These are phyloP conservation scores for Drosophila nr. medialis DNA, from an alignment of 2,888 invertebrate genomes.

Conservation along the genomic window DNA sequence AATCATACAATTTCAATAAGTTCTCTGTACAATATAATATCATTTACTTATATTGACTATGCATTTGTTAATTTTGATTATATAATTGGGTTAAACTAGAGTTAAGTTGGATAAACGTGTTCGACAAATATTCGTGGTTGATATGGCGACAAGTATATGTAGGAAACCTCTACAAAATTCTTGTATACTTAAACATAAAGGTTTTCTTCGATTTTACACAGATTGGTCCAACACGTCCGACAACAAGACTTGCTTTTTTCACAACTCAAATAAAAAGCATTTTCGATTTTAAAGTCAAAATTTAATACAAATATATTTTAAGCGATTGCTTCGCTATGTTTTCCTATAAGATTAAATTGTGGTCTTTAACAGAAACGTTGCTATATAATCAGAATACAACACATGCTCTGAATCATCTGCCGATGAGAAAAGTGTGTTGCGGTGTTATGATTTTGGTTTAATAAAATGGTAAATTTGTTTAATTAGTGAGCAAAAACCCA, in stretches of 20 bases:
- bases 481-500: conserved; percentile 50
- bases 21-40: conserved; percentile 70
- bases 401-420: conserved; percentile 48
- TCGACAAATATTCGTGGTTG: conserved; percentile 66
- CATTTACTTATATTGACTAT: conserved; percentile 73
- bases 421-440: conserved; percentile 72
- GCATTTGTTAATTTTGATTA: conserved; percentile 59
- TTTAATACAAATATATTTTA: conserved; percentile 44
- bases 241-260: conserved; percentile 30
- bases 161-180: conserved; percentile 51
- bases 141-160: conserved; percentile 71
- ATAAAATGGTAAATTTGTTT: conserved; percentile 36
- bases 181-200: conserved; percentile 18
- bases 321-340: conserved; percentile 30
- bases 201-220: conserved; percentile 46
- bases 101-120: conserved; percentile 51
- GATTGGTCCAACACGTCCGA: conserved; percentile 64
- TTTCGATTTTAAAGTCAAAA: conserved; percentile 23
- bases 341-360: conserved; percentile 37
- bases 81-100: conserved; percentile 61
- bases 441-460: conserved; percentile 25
- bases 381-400: conserved; percentile 55
- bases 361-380: conserved; percentile 36
- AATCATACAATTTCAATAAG: conserved; percentile 74
- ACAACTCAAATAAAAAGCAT: conserved; percentile 42